These are phyloP conservation scores for Aplochiton taeniatus DNA, from an alignment of 2,797 vertebrate genomes.

Conservation along the genomic window DNA sequence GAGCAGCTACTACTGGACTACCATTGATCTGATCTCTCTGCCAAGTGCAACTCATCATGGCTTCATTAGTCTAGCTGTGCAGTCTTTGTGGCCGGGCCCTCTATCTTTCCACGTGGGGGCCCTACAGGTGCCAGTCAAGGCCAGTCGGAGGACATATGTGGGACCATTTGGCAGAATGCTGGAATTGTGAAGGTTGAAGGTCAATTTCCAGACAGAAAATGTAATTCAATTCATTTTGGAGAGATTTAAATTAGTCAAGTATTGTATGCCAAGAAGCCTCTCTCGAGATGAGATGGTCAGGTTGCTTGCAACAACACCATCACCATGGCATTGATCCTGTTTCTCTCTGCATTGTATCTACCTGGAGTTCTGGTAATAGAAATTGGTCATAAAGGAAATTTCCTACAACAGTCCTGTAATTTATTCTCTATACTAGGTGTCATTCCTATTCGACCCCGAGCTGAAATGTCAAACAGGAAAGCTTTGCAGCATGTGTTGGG, in stretches of 20 bases:
- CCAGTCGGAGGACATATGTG: background rate
- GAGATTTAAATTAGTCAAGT: too few species aligned
- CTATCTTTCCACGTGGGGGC: background rate
- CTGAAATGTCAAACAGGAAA: constrained; percentile 10
- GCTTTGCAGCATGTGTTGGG: constrained; percentile 3
- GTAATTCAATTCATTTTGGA: too few species aligned
- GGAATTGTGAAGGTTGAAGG: too few species aligned
- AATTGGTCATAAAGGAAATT: background rate
- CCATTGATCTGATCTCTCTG: background rate
- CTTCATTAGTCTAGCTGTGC: constrained; percentile 3
- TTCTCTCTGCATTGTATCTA: background rate
- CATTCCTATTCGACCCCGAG: background rate
- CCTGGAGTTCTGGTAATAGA: background rate
- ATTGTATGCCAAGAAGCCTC: background rate
- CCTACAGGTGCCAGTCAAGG: background rate
- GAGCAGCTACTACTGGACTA: background rate
- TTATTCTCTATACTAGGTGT: constrained; percentile 1
- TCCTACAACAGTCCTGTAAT: background rate
- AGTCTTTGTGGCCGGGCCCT: background rate
- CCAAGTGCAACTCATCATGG: constrained; percentile 15
- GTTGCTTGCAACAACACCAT: background rate
- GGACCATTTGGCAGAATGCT: too few species aligned
- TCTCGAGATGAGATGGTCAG: background rate
- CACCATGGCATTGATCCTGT: background rate
- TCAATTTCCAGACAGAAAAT: too few species aligned